Conservation (phyloP, 2,113 vertebrate genomes). For the Chunga burmeisteri region DNA sequence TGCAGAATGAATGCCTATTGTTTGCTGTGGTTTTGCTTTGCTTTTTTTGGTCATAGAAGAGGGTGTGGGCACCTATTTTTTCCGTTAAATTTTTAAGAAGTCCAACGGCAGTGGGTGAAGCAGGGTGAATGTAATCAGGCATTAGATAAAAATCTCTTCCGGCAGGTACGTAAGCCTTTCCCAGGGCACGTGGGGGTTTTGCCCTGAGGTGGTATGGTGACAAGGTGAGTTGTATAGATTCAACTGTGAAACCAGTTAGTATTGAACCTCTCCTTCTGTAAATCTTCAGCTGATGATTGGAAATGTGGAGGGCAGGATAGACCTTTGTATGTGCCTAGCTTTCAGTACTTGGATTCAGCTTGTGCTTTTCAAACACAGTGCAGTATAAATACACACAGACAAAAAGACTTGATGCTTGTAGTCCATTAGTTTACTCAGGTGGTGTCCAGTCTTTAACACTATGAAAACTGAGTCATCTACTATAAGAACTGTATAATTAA, state of each 20-base stretch:
- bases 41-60: neutral
- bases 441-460: neutral
- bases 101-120: neutral
- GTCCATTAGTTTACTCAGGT: neutral
- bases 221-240: neutral
- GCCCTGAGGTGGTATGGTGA: neutral
- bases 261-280: neutral
- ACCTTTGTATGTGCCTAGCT: neutral
- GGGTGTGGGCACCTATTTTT: constrained; percentile 47
- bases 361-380: neutral
- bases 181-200: neutral
- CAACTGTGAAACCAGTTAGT: neutral
- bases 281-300: neutral
- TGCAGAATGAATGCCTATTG: constrained; percentile 56
- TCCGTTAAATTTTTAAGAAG: constrained; percentile 26
- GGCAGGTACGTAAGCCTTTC: neutral
- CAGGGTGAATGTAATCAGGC: neutral
- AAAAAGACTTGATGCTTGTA: neutral
- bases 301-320: neutral
- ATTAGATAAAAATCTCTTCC: neutral
- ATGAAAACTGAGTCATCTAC: neutral
- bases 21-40: neutral
- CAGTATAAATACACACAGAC: neutral
- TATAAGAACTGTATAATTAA: neutral
- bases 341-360: neutral